Base-by-base conservation (phyloP, 1,140 invertebrate genomes). In the Drosophila lini region DNA sequence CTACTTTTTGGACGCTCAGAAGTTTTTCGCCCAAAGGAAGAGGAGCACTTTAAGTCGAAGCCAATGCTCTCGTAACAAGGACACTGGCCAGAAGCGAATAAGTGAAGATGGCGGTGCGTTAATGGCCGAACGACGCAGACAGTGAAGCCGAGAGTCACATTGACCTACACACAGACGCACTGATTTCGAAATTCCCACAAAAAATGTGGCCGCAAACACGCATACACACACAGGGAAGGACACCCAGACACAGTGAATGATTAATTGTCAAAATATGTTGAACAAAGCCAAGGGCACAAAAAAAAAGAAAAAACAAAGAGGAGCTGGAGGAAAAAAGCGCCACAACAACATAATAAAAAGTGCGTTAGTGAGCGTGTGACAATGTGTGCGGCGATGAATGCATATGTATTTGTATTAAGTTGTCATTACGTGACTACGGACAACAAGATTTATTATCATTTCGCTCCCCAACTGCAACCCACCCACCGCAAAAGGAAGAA, bases 361-460 rank as follows among this genome's bases (percentile, higher is more conserved):
- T 80, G 75, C 70, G 86, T 69, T 55, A 64, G 50, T 71, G 47
- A 71, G 55, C 53, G 44, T 32, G 59, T 40, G 42, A 48, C 60
- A 64, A 15, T 70, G 73, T 69, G 74, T 79, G 80, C 59, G 73
- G 38, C 62, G 48, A 76, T 76, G 74, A 74, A 80, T 77, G 81
- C 84, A 89, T 74, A 90, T 89, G 85, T 89, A 89, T 81, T 90
- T 89, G 84, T 89, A 91, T 91, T 91, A 91, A 90, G 85, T 91
- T 91, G 90, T 91, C 90, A 88, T 91, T 91, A 91, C 90, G 90
- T 91, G 90, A 90, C 90, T 91, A 84, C 85, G 85, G 74, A 88
- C 85, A 77, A 79, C 65, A 90, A 91, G 90, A 91, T 91, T 91
- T 91, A 91, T 91, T 91, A 91, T 88, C 78, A 84, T 78, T 81